Percentiles rank a stretch among this genome's conserved stretches.
phyloP scores from a whole-genome alignment of 2,888 invertebrate genomes.

The Ptychoptera albimana region DNA sequence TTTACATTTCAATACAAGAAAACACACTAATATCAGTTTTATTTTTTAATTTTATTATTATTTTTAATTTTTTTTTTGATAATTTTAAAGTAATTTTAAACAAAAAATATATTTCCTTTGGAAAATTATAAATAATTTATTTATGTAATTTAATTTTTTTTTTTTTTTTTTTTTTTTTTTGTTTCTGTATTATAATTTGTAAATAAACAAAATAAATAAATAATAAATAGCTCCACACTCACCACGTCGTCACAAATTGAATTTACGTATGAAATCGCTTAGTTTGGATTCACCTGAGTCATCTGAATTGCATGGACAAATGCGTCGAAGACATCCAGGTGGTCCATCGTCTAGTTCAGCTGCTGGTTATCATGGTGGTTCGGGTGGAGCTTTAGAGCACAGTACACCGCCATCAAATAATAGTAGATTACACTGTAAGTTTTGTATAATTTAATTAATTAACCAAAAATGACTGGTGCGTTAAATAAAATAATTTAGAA shows the following conservation, averaged over 20 bases:
- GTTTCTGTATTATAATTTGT: not conserved
- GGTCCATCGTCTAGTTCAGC: conserved; percentile 26
- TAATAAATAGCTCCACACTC: conserved; percentile 73
- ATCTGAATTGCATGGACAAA: conserved; percentile 58
- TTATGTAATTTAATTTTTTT: not conserved
- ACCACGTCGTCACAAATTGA: conserved; percentile 87
- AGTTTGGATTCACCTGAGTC: conserved; percentile 94
- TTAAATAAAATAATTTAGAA: not conserved
- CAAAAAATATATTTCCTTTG: not conserved
- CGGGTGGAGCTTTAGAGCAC: conserved; percentile 31
- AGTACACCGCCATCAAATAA: conserved; percentile 34
- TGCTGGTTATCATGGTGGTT: conserved; percentile 25
- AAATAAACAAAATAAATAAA: not conserved
- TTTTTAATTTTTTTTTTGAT: too few relatives aligned
- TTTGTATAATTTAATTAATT: not conserved
- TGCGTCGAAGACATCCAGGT: conserved; percentile 44
- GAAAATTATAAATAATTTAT: conserved; percentile 1
- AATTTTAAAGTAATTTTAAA: too few relatives aligned
- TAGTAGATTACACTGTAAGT: conserved; percentile 46
- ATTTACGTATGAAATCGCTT: conserved; percentile 94
- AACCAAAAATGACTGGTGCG: conserved; percentile 4
- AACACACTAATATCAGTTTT: too few relatives aligned
- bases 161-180: conserved; percentile 1
- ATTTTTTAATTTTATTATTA: too few relatives aligned
- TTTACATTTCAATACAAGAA: too few relatives aligned